Conservation (phyloP, 1,140 invertebrate genomes). For the Chelonus insularis region DNA sequence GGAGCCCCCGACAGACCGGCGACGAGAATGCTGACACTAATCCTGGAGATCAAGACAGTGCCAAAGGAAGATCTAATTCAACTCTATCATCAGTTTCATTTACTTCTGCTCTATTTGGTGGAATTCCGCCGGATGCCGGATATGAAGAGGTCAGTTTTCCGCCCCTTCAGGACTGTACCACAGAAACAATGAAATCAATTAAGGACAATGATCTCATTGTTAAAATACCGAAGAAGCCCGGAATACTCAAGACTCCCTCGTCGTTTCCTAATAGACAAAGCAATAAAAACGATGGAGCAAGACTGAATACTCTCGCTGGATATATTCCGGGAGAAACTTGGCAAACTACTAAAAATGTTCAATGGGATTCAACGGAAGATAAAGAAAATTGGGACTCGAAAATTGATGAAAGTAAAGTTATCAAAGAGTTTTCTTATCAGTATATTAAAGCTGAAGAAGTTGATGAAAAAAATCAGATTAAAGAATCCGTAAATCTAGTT, state of each 20-base stretch:
- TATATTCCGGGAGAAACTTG: constrained; percentile 40
- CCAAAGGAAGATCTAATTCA: background rate
- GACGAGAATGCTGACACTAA: constrained; percentile 36
- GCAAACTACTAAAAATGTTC: constrained; percentile 45
- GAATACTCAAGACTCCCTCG: constrained; percentile 47
- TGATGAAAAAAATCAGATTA: constrained; percentile 13
- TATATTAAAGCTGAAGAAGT: constrained; percentile 53
- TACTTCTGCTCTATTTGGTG: constrained; percentile 14
- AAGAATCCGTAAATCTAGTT: constrained; percentile 55
- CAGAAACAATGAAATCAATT: background rate
- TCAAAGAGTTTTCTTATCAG: constrained; percentile 59
- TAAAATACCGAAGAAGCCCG: constrained; percentile 41
- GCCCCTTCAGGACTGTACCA: background rate
- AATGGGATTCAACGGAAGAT: constrained; percentile 46
- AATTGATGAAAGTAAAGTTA: constrained; percentile 53
- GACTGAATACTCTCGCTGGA: constrained; percentile 32
- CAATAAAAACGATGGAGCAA: constrained; percentile 27
- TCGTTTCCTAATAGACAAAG: constrained; percentile 32
- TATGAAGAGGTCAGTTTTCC: constrained; percentile 50
- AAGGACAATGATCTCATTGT: background rate
- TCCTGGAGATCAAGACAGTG: constrained; percentile 14
- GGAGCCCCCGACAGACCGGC: constrained; percentile 47
- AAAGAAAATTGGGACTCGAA: constrained; percentile 49
- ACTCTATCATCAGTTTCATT: constrained; percentile 12
- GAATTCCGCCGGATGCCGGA: constrained; percentile 48